Base-by-base conservation (phyloP, 92 coral and sea anemone genomes). In the Palythoa caribaeorum region DNA sequence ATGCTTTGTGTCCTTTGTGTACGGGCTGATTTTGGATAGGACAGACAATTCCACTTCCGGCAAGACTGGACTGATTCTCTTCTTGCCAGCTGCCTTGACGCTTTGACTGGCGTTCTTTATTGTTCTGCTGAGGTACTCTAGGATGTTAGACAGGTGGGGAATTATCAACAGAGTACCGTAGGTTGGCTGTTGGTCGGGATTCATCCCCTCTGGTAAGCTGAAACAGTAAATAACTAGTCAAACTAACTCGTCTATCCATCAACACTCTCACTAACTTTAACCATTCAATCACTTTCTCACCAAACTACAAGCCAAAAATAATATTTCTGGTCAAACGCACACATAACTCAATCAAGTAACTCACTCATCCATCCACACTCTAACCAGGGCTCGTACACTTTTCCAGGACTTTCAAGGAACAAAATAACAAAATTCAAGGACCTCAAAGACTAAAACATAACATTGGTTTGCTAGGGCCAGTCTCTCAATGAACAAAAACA, bases 1-100 rank as follows among this genome's bases (percentile, higher is more conserved):
- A 72, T 94, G 94, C 14, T 93, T 89, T 9, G 96, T 83, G 83
- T 95, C 96, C 9, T 81, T 79, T 35, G 96, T 93, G 48, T 89
- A 95, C 9, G 97, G 98, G 69, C 99, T 97, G 87, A 97, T 91
- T 81, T 93, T 97, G 8, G 99, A 97, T 86, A 97, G 84, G 28
- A 97, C 96, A 7, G 98, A 94, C 3, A 97, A 91, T 62, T 95
- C 99, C 48, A 93, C 92, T 38, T 77, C 92, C 13, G 99, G 96
- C 52, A 97, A 92, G 77, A 87, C 85, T 14, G 96, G 81, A 51
- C 86, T 92, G 74, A 83, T 85, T 69, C 83, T 88, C 79, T 83
- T 92, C 71, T 84, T 88, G 15, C 94, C 92, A 37, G 78, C 79
- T 6, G 79, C 83, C 20, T 88, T 95, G 38, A 89, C 38, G 11